A percentile compares a stretch with the other conserved stretches of the same genome.
Conservation (phyloP, 2,113 vertebrate genomes). For the Peucedramus taeniatus region DNA sequence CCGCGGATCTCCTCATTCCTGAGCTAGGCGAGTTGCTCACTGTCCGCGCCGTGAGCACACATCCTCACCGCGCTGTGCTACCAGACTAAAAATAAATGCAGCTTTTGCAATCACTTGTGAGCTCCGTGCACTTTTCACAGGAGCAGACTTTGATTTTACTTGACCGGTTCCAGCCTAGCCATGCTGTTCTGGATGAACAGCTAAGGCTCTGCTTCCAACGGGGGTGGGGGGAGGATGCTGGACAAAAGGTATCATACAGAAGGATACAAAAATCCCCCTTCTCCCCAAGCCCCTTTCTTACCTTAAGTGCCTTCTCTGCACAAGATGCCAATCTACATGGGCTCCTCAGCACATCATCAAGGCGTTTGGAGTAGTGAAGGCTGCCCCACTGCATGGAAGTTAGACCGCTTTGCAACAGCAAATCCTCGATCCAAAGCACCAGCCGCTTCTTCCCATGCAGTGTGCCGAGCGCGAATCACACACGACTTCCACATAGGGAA, state of each 20-base stretch:
- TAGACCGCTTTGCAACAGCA: constrained; percentile 37
- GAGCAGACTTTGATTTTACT: constrained; percentile 30
- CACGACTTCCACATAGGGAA: background rate
- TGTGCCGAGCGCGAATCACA: background rate
- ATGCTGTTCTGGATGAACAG: background rate
- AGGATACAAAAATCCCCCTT: background rate
- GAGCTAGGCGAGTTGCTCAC: background rate
- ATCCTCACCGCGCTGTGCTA: background rate
- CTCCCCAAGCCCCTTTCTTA: constrained; percentile 34
- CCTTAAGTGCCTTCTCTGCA: constrained; percentile 47
- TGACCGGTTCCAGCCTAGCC: background rate
- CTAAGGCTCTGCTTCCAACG: background rate
- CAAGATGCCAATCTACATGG: background rate
- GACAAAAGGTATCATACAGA: background rate
- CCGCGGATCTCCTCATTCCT: background rate
- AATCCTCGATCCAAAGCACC: constrained; percentile 33
- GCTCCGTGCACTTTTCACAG: background rate
- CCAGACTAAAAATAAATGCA: background rate
- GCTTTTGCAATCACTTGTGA: background rate
- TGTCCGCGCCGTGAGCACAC: background rate
- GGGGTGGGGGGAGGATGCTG: background rate
- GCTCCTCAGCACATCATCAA: constrained; percentile 38
- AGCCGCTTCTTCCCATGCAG: constrained; percentile 42
- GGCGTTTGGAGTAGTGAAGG: background rate
- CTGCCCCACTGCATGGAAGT: constrained; percentile 42